Percentiles rank a stretch among this genome's conserved stretches.
phyloP scores from a whole-genome alignment of 35 echinoderm and acorn worm species.

The Lytechinus pictus region DNA sequence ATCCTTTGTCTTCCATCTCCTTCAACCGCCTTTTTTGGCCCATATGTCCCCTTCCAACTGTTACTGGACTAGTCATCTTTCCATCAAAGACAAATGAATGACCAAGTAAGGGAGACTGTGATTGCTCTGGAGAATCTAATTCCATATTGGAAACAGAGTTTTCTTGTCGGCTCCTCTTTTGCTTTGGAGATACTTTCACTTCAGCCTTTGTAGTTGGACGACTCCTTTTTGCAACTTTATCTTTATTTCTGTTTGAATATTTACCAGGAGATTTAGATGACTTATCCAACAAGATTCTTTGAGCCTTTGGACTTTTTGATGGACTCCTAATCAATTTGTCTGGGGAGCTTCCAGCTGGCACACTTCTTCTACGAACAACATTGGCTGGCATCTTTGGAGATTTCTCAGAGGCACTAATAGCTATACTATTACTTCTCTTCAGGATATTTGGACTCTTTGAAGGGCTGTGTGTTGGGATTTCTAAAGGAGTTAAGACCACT shows the following conservation, averaged over 20 bases:
- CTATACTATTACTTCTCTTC: constrained; percentile 2
- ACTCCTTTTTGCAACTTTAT: background rate
- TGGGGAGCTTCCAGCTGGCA: constrained; percentile 18
- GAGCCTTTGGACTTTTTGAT: background rate
- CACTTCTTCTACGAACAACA: constrained; percentile 7
- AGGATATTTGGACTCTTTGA: background rate
- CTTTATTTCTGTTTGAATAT: background rate
- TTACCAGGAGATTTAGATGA: background rate
- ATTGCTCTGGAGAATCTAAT: background rate
- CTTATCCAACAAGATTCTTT: background rate
- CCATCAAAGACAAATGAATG: constrained; percentile 21
- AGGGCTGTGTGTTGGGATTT: background rate
- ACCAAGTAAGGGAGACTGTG: background rate
- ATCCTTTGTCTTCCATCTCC: background rate
- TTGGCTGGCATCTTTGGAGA: background rate
- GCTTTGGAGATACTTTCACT: background rate
- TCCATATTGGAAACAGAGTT: background rate
- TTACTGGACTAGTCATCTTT: background rate
- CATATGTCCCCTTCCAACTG: constrained; percentile 28
- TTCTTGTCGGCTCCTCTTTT: background rate
- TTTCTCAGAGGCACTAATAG: constrained; percentile 12
- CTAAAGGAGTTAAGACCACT: constrained; percentile 1
- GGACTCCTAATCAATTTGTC: background rate
- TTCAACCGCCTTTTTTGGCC: background rate
- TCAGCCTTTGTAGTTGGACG: background rate